Evolutionary conservation across 2,888 invertebrate species (phyloP).

Genomic region (Rhagonycha fulva): DNA sequence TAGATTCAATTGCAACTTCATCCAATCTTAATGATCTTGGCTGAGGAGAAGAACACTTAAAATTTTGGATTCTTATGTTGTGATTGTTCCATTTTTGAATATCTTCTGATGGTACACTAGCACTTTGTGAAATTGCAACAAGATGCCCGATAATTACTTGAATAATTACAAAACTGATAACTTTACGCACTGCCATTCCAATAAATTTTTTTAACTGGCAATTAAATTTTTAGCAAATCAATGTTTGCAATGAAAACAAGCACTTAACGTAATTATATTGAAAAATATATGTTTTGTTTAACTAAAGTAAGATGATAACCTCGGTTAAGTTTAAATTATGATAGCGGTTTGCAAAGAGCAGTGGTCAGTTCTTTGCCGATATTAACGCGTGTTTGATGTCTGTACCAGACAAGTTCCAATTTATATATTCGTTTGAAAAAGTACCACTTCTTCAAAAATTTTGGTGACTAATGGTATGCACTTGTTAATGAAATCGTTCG

Average conservation of each 20-base stretch:
- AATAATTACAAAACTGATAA: neutral
- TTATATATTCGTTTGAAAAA: slow-evolving; percentile 21
- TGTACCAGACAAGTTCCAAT: slow-evolving; percentile 4
- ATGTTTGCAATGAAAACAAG: neutral
- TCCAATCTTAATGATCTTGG: slow-evolving; percentile 21
- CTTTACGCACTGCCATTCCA: slow-evolving; percentile 1
- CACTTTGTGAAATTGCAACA: neutral
- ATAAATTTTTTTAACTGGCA: neutral
- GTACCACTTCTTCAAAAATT: slow-evolving; percentile 10
- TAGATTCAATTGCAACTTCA: slow-evolving; percentile 2
- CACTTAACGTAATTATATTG: slow-evolving; percentile 12
- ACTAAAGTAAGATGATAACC: slow-evolving; percentile 19
- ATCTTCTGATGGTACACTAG: neutral
- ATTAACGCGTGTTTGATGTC: slow-evolving; percentile 21
- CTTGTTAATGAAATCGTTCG: slow-evolving; percentile 6
- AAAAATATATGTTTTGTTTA: slow-evolving; percentile 10
- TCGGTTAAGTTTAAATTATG: slow-evolving; percentile 15
- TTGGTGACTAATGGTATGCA: slow-evolving; percentile 23
- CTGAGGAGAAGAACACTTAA: slow-evolving; percentile 16
- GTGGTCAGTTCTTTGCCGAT: slow-evolving; percentile 24
- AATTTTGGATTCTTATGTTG: neutral
- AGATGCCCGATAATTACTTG: neutral
- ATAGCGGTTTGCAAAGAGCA: slow-evolving; percentile 21
- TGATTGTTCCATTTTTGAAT: neutral
- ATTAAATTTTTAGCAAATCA: neutral